Conservation (phyloP, 1,140 invertebrate species). For the Nylanderia fulva region DNA sequence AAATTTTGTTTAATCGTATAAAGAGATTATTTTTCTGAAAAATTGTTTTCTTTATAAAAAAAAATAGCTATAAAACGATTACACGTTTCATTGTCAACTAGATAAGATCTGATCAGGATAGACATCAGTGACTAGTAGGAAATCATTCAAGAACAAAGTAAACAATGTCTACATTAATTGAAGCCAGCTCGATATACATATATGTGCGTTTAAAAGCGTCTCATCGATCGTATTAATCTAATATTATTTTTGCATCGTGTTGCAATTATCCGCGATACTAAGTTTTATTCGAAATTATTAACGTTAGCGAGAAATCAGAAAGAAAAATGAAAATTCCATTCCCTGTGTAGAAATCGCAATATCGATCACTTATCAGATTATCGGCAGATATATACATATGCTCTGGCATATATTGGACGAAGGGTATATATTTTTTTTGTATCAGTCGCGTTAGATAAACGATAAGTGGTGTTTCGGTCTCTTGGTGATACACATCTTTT, state of each 20-base stretch:
- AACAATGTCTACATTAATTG: background rate
- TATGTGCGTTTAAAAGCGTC: background rate
- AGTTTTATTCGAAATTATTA: background rate
- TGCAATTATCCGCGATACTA: background rate
- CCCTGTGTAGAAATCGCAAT: background rate
- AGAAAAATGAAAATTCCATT: background rate
- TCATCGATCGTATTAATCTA: constrained; percentile 17
- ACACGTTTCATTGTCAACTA: background rate
- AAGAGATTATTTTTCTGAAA: background rate
- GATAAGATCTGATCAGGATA: constrained; percentile 8
- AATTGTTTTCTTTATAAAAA: background rate
- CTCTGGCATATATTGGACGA: background rate
- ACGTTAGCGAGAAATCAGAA: constrained; percentile 2
- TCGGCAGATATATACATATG: background rate
- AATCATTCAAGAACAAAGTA: background rate
- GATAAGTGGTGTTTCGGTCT: background rate
- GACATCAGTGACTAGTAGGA: background rate
- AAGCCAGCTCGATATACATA: background rate
- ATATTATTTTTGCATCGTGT: background rate
- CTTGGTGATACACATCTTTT: background rate
- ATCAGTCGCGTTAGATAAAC: background rate
- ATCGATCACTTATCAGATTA: constrained; percentile 25
- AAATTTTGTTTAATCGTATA: background rate
- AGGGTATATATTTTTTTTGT: background rate
- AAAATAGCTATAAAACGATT: background rate